phyloP scores from a whole-genome alignment of 2,888 invertebrate genomes.

The Ennomos fuscantarius region DNA sequence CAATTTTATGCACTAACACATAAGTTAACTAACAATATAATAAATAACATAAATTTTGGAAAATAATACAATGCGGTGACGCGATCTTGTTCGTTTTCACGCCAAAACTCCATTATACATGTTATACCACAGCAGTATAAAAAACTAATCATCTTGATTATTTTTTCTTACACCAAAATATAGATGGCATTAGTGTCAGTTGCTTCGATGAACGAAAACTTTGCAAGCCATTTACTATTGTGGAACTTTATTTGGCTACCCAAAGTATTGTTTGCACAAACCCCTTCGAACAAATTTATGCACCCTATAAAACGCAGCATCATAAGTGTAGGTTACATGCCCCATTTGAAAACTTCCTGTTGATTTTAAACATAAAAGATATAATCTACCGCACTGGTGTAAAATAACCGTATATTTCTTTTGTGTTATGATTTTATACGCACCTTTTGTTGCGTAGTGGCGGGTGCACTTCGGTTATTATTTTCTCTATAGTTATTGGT shows the following conservation, averaged over 20 bases:
- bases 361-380: conserved; percentile 84
- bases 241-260: conserved; percentile 28
- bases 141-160: no score
- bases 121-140: no score
- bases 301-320: conserved; percentile 75
- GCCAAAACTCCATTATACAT: no score
- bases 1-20: no score
- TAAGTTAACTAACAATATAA: no score
- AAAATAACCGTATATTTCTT: conserved; percentile 83
- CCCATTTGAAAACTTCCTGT: conserved; percentile 84
- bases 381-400: conserved; percentile 84
- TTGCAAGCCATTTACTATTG: no score
- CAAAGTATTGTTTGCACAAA: conserved; percentile 69
- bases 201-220: no score
- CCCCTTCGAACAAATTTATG: conserved; percentile 80
- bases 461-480: conserved; percentile 64
- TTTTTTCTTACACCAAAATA: no score
- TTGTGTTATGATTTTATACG: conserved; percentile 75
- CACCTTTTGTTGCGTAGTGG: conserved; percentile 56
- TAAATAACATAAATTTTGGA: no score
- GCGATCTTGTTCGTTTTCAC: no score
- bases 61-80: no score
- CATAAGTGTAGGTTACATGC: conserved; percentile 85
- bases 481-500: conserved; percentile 57
- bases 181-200: no score